Evolutionary conservation across 2,113 vertebrate species (phyloP).

Genomic region (Pachypanchax playfairii): DNA sequence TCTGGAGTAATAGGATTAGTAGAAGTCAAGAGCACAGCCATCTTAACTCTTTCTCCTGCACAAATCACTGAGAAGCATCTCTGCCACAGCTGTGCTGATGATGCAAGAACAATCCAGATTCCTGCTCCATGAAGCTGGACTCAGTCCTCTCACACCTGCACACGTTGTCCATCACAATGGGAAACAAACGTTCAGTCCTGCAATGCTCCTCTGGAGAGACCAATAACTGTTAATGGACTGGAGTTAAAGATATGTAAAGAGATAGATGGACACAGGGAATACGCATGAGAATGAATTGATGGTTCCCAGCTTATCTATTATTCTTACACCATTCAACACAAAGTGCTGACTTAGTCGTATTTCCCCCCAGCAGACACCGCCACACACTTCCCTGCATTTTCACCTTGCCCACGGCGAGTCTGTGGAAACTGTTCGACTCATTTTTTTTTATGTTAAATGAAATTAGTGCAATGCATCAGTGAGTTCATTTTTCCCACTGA

Average conservation of each 20-base stretch:
- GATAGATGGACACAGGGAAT: conserved; percentile 41
- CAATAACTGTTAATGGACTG: conserved; percentile 12
- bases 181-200: not conserved
- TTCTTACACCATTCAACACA: conserved; percentile 62
- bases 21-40: conserved; percentile 71
- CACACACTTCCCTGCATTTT: not conserved
- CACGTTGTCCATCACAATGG: not conserved
- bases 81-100: conserved; percentile 57
- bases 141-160: conserved; percentile 27
- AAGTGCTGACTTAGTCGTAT: conserved; percentile 68
- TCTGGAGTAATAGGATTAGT: conserved; percentile 80
- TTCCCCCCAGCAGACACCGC: conserved; percentile 21
- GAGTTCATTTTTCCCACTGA: conserved; percentile 64
- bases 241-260: conserved; percentile 30
- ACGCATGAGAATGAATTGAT: conserved; percentile 57
- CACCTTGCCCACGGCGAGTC: conserved; percentile 49
- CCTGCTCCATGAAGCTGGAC: conserved; percentile 26
- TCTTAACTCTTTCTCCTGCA: conserved; percentile 73
- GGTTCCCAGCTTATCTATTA: conserved; percentile 58
- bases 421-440: conserved; percentile 37
- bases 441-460: conserved; percentile 70
- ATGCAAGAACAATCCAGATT: conserved; percentile 47
- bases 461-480: conserved; percentile 73
- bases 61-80: conserved; percentile 75
- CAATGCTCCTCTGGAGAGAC: conserved; percentile 6